Evolutionary conservation across 2,113 vertebrate genomes (phyloP).

Genomic region (Mirza zaza): DNA sequence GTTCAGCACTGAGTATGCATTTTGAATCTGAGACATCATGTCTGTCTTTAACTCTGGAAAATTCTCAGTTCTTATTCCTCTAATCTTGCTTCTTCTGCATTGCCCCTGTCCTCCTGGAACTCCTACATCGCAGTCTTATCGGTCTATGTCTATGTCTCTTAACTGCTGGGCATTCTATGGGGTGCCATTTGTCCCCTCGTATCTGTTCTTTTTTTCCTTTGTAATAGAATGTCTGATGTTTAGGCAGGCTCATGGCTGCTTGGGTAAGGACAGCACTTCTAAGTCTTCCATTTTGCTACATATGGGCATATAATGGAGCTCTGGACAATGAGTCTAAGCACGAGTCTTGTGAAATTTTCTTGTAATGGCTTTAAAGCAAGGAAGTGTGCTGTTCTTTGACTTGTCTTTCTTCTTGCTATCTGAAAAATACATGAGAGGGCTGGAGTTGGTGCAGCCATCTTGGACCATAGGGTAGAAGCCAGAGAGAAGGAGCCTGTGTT

Average conservation of each 20-base stretch:
- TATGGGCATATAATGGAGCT: neutral
- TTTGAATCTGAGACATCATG: neutral
- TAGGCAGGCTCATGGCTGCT: neutral
- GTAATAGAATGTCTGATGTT: slow-evolving; percentile 24
- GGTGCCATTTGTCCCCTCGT: neutral
- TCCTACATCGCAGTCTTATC: neutral
- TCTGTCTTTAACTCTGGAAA: slow-evolving; percentile 43
- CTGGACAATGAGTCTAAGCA: neutral
- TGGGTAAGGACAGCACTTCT: neutral
- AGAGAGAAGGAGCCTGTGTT: neutral
- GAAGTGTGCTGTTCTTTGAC: neutral
- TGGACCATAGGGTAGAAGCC: neutral
- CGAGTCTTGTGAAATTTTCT: neutral
- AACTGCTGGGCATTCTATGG: neutral
- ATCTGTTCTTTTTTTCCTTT: neutral
- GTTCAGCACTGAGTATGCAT: neutral
- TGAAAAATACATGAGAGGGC: neutral
- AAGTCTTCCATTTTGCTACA: neutral
- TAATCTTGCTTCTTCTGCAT: slow-evolving; percentile 45
- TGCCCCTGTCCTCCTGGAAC: slow-evolving; percentile 9
- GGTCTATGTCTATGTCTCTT: neutral
- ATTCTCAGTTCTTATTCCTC: slow-evolving; percentile 32
- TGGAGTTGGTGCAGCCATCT: neutral
- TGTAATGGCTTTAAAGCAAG: slow-evolving; percentile 17
- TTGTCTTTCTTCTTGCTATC: neutral